Evolutionary conservation across 2,888 invertebrate genomes (phyloP).

Genomic region (Apotomis turbidana): DNA sequence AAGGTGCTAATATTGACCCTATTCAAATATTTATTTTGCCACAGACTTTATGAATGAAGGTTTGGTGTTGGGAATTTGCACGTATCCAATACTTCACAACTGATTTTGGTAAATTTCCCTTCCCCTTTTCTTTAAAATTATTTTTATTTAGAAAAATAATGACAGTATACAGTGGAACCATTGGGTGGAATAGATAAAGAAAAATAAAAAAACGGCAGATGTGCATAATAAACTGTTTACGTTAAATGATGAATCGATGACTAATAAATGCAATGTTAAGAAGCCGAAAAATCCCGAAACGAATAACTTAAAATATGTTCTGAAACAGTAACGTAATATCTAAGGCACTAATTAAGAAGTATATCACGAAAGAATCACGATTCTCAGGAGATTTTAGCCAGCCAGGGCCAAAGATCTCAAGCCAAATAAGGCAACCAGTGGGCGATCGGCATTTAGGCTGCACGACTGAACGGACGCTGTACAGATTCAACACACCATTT

Average conservation of each 20-base stretch:
- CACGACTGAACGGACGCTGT: constrained; percentile 49
- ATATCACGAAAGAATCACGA: constrained; percentile 14
- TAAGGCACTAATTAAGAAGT: constrained; percentile 20
- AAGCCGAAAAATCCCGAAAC: not conserved
- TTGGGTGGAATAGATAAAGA: too few species aligned
- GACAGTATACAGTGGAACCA: too few species aligned
- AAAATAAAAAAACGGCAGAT: too few species aligned
- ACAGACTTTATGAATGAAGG: not conserved
- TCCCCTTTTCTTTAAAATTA: too few species aligned
- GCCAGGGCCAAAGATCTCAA: constrained; percentile 61
- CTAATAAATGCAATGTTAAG: too few species aligned
- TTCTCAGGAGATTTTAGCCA: constrained; percentile 52
- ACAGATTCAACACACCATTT: constrained; percentile 62
- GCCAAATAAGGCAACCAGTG: constrained; percentile 65
- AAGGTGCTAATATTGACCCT: constrained; percentile 31
- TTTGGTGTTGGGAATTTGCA: not conserved
- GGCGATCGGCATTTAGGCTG: constrained; percentile 74
- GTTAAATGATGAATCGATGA: too few species aligned
- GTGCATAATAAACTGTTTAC: too few species aligned
- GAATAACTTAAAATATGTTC: not conserved
- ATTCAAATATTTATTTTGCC: constrained; percentile 13
- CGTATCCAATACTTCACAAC: too few species aligned
- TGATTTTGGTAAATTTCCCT: too few species aligned
- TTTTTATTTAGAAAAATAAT: too few species aligned
- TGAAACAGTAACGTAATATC: not conserved